Evolutionary conservation across 1,140 invertebrate species (phyloP), one percentile per base, ranked within the genome.

Genomic region (Drosophila auraria): DNA sequence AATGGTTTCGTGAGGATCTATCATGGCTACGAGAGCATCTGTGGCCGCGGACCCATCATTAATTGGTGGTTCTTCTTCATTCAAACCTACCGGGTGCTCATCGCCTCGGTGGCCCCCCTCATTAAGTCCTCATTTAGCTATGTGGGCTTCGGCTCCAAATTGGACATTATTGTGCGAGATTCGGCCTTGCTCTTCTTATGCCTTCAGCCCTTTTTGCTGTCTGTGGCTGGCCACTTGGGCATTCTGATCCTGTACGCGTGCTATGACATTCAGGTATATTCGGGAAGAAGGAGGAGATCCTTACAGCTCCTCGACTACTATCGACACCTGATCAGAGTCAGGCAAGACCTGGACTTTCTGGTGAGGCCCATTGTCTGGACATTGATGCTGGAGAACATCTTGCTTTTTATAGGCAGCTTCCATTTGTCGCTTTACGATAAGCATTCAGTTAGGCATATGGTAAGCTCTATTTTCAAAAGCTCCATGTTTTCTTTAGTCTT

Each of bases 311-410:
- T 45, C 5, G 38, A 40, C 20, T 57, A 79, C 44, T 79, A 82
- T 25, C n/a, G 42, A 8, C 7, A 50, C 1, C 25, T 86, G 7
- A 87, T 86, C 1, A 56, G 25, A 27, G 40, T 86, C 11, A 50
- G 65, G 2, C 45, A 63, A n/a, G 40, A 53, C 2, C 81, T 87
- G 5, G 83, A 86, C 20, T 5, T 45, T 9, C 15, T 87, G 2
- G 2, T 74, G 1, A 69, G 83, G 15, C 70, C 83, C n/a, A 69
- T 86, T 50, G 70, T 79, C 6, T 71, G 70, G 59, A 36, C 57
- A 2, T 17, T 33, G 6, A 8, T 86, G 0, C 8, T 64, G 23
- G 49, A 40, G 17, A 23, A 58, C 23, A 45, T 82, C 0, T 30
- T 25, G 0, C 0, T 20, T 7, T 58, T 53, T 9, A 40, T 78